Evolutionary conservation across 2,888 invertebrate genomes (phyloP), one percentile per base, ranked within the genome.

Genomic region (Leucophora obtusa): DNA sequence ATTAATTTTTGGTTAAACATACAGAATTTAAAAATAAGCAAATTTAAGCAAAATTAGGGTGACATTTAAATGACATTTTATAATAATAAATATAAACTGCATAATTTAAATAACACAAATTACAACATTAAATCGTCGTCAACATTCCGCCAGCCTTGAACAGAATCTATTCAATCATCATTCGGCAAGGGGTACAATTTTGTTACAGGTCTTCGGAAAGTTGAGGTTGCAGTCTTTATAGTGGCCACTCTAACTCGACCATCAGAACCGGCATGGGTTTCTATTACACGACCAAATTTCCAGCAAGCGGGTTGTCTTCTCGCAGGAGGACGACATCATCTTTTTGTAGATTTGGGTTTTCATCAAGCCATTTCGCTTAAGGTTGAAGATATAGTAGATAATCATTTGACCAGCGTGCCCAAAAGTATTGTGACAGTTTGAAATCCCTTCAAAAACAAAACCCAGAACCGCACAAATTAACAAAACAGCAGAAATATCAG

Each of bases 211-310:
- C 68, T 14, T 9, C 11, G n/a, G 21, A 28, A 68, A 17, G 53
- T 58, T 53, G 28, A 43, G 8, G 24, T 59, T n/a, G 18, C 15
- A 3, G 69, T 59, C 28, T 47, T 56, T 38, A 58, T 2, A 6
- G 69, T 58, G 33, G 33, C 69, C 10, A 70, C 69, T 33, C 69
- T 15, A 3, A 70, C 51, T 15, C 50, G 33, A 7, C 69, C 59
- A 59, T 70, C 59, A 14, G 28, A n/a, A 18, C 68, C 68, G 56
- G 56, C 58, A 58, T 69, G 68, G 28, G 68, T 70, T 35, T 70
- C 69, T 33, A 50, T n/a, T 17, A 59, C 69, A 24, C 24, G 21
- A 38, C 58, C 58, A 35, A 56, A 9, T 24, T 50, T 47, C 59
- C 63, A 70, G 15, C 28, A 62, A 43, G 63, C n/a, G 15, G 65